Evolutionary conservation across 1,140 invertebrate species (phyloP).

Genomic region (Drosophila kohkoa): DNA sequence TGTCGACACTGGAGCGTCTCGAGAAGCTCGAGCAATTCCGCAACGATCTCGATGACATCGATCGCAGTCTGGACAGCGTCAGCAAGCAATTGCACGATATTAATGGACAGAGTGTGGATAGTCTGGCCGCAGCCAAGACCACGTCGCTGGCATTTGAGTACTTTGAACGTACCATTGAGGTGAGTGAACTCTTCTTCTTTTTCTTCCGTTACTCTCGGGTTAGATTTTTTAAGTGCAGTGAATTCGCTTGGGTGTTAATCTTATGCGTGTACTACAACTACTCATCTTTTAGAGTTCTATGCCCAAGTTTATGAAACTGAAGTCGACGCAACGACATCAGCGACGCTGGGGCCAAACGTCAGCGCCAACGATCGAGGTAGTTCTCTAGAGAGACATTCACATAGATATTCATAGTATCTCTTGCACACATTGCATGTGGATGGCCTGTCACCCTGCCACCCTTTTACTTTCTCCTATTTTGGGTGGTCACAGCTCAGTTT

Average conservation of each 20-base stretch:
- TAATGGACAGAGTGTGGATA: conserved; percentile 90
- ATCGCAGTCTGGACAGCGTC: conserved; percentile 89
- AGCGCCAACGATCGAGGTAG: conserved; percentile 75
- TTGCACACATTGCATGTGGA: neutral
- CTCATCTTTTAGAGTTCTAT: conserved; percentile 81
- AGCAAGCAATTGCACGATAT: conserved; percentile 88
- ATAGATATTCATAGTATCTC: no score
- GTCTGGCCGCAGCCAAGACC: conserved; percentile 88
- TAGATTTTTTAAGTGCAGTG: no score
- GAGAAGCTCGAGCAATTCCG: conserved; percentile 90
- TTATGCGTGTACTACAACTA: neutral
- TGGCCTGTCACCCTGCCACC: neutral
- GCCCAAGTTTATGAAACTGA: conserved; percentile 63
- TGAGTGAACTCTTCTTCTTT: conserved; percentile 84
- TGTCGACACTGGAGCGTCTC: conserved; percentile 86
- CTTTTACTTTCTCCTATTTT: neutral
- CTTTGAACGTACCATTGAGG: conserved; percentile 93
- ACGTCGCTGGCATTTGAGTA: conserved; percentile 90
- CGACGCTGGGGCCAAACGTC: conserved; percentile 75
- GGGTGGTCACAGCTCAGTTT: neutral
- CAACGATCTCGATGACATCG: conserved; percentile 88
- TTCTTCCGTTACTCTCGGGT: neutral
- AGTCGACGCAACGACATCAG: conserved; percentile 74
- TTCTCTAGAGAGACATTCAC: neutral
- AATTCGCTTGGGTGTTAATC: no score